A percentile compares a stretch with the other conserved stretches of the same genome.
phyloP scores from a whole-genome alignment of 2,113 vertebrate species.

The Pollimyrus isidori region DNA sequence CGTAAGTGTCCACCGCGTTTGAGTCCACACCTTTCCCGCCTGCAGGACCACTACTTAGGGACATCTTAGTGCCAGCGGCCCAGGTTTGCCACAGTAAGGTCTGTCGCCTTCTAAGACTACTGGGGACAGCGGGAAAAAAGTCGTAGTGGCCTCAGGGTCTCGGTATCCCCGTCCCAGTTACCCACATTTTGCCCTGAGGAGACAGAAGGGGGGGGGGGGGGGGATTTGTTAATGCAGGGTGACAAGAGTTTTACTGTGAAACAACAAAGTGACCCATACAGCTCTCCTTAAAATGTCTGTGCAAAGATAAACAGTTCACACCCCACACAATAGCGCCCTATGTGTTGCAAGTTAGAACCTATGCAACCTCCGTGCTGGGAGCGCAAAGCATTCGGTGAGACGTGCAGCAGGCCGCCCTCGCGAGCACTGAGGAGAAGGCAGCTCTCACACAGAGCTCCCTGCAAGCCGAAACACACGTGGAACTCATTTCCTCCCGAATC shows the following conservation, averaged over 20 bases:
- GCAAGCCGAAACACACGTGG: conserved; percentile 21
- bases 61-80: conserved; percentile 99
- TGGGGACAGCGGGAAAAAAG: conserved; percentile 55
- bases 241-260: background rate
- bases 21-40: conserved; percentile 99
- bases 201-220: conserved; percentile 54
- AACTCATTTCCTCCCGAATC: conserved; percentile 20
- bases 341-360: background rate
- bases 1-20: conserved; percentile 98
- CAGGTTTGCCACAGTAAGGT: conserved; percentile 67
- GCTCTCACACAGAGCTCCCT: background rate
- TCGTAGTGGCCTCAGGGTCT: conserved; percentile 72
- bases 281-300: background rate
- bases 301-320: background rate
- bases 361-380: background rate
- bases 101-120: conserved; percentile 63
- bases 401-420: background rate
- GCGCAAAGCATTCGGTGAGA: background rate
- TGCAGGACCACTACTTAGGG: conserved; percentile 99
- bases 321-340: background rate
- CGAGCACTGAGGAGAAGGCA: background rate
- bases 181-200: conserved; percentile 76
- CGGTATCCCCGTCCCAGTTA: conserved; percentile 77
- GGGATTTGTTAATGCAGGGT: conserved; percentile 28
- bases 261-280: background rate